These are phyloP conservation scores for Cephus nigrinus DNA, from an alignment of 2,888 invertebrate species.

Conservation along the genomic window DNA sequence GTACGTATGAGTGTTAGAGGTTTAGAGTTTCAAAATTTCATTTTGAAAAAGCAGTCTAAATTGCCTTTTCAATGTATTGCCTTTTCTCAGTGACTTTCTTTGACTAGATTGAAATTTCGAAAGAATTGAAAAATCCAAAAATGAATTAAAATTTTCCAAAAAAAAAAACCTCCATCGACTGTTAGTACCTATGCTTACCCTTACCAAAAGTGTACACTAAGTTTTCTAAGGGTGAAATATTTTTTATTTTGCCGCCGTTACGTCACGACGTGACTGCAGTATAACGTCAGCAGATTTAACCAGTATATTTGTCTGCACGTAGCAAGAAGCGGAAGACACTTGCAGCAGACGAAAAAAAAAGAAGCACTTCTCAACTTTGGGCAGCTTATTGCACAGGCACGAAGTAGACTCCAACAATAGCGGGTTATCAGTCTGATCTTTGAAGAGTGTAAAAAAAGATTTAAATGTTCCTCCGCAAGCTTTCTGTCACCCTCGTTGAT, in stretches of 20 bases:
- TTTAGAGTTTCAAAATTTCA: not conserved
- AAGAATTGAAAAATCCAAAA: not conserved
- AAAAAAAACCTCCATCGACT: not conserved
- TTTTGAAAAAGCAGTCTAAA: not conserved
- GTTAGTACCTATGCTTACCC: not conserved
- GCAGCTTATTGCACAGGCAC: not conserved
- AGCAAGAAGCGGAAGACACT: not conserved
- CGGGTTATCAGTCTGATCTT: not conserved
- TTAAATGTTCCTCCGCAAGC: not conserved
- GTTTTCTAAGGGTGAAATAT: not conserved
- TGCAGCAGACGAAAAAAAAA: not conserved
- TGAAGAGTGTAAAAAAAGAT: not conserved
- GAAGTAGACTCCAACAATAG: not conserved
- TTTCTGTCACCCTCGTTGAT: not conserved
- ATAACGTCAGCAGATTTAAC: not conserved
- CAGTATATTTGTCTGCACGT: not conserved
- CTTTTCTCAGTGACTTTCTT: not conserved
- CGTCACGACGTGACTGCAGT: not conserved
- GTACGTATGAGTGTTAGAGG: not conserved
- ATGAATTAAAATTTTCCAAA: not conserved
- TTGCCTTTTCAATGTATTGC: not conserved
- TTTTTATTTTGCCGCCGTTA: not conserved
- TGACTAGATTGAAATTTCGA: not conserved
- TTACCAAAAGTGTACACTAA: not conserved
- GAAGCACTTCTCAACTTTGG: not conserved